phyloP scores from a whole-genome alignment of 1,140 invertebrate genomes.

The Halictus rubicundus region DNA sequence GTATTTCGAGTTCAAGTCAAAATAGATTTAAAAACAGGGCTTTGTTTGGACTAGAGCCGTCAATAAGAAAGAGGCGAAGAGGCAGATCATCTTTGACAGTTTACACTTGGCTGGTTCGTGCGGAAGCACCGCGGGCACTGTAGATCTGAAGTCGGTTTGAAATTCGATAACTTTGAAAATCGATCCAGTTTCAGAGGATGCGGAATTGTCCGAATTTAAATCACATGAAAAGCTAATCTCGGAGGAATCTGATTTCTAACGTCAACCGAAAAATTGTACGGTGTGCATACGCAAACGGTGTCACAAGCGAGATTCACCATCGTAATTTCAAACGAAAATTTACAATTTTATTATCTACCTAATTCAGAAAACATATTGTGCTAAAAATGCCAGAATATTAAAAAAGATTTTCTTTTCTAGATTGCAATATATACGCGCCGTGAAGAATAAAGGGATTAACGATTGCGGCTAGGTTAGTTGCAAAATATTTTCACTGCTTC shows the following conservation, averaged over 20 bases:
- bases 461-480: no score
- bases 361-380: no score
- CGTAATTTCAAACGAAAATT: no score
- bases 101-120: slow-evolving; percentile 58
- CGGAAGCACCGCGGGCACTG: slow-evolving; percentile 37
- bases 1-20: background rate
- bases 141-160: slow-evolving; percentile 45
- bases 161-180: slow-evolving; percentile 65
- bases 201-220: slow-evolving; percentile 30
- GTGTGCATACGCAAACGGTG: background rate
- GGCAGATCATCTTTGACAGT: slow-evolving; percentile 64
- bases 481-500: background rate
- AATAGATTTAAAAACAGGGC: slow-evolving; percentile 1
- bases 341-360: no score
- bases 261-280: background rate
- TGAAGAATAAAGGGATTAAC: no score
- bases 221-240: slow-evolving; percentile 33
- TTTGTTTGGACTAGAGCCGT: slow-evolving; percentile 36
- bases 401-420: no score
- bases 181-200: slow-evolving; percentile 59
- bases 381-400: no score
- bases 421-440: no score
- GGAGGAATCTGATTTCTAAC: slow-evolving; percentile 36
- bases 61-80: slow-evolving; percentile 18
- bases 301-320: background rate